Evolutionary conservation across 2,113 vertebrate genomes (phyloP).

Genomic region (Cryptotis parvus): DNA sequence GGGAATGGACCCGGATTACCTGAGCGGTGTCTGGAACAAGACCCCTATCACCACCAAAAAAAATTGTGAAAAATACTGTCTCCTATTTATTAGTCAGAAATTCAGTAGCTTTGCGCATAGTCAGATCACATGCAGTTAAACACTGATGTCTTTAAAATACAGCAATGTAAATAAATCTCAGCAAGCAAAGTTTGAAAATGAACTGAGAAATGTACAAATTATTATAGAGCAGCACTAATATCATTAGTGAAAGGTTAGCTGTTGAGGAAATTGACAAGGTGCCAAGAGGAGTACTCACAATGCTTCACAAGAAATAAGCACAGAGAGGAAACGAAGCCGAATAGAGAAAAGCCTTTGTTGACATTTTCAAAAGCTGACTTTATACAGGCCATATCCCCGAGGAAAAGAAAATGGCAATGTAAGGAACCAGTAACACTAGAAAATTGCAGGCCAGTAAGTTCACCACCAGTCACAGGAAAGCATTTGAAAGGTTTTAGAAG

Average conservation of each 20-base stretch:
- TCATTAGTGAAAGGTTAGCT: constrained; percentile 61
- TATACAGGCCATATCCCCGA: neutral
- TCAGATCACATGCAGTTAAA: constrained; percentile 22
- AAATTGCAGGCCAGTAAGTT: constrained; percentile 41
- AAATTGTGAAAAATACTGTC: neutral
- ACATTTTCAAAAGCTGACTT: constrained; percentile 61
- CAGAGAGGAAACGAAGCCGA: constrained; percentile 39
- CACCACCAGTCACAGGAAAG: neutral
- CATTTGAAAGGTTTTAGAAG: neutral
- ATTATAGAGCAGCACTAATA: neutral
- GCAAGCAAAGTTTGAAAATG: constrained; percentile 28
- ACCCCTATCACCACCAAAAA: no score
- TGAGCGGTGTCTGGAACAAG: no score
- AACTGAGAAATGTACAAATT: constrained; percentile 51
- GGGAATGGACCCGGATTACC: no score
- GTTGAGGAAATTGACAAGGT: constrained; percentile 43
- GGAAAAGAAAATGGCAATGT: constrained; percentile 38
- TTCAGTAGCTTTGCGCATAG: neutral
- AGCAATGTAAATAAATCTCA: neutral
- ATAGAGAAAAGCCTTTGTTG: constrained; percentile 57
- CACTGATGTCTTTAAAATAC: neutral
- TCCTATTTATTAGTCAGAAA: constrained; percentile 41
- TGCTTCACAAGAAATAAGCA: constrained; percentile 42
- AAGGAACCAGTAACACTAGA: neutral
- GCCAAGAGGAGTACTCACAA: neutral